Percentiles rank a stretch among this genome's conserved stretches.
phyloP scores from a whole-genome alignment of 1,140 invertebrate species.

The Triops cancriformis region DNA sequence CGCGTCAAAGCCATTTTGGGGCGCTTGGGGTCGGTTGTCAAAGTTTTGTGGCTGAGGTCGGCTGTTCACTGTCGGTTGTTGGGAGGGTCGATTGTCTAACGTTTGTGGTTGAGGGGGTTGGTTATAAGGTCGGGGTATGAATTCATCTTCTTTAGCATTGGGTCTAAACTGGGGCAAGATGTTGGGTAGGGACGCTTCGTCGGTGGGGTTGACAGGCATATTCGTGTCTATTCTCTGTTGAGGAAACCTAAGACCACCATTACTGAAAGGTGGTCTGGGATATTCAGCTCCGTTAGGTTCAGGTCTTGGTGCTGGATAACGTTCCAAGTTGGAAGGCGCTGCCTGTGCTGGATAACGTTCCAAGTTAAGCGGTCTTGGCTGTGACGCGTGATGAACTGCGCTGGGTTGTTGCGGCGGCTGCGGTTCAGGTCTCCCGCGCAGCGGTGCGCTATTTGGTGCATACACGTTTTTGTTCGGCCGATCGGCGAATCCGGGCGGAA shows the following conservation, averaged over 20 bases:
- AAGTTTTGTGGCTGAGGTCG: background rate
- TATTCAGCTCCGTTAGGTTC: slow-evolving; percentile 1
- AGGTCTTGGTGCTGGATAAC: background rate
- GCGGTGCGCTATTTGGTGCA: background rate
- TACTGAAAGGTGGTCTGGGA: slow-evolving; percentile 18
- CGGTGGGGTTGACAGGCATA: background rate
- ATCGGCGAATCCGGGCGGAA: background rate
- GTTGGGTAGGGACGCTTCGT: slow-evolving; percentile 15
- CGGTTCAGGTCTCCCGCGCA: background rate
- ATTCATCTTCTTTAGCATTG: slow-evolving; percentile 21
- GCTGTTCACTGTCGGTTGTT: background rate
- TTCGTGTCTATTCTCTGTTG: background rate
- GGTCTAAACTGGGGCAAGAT: slow-evolving; percentile 24
- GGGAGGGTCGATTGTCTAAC: background rate
- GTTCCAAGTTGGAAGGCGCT: background rate
- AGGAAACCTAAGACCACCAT: background rate
- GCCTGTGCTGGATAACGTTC: background rate
- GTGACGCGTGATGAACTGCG: background rate
- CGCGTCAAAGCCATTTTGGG: background rate
- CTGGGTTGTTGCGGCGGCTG: background rate
- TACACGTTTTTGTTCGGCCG: background rate
- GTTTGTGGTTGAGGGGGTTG: background rate
- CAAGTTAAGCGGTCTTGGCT: background rate
- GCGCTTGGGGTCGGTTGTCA: background rate
- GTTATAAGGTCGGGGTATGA: slow-evolving; percentile 12